A percentile compares a stretch with the other conserved stretches of the same genome.
Evolutionary conservation across 1,140 invertebrate species (phyloP).

Genomic region (Harpegnathos saltator): DNA sequence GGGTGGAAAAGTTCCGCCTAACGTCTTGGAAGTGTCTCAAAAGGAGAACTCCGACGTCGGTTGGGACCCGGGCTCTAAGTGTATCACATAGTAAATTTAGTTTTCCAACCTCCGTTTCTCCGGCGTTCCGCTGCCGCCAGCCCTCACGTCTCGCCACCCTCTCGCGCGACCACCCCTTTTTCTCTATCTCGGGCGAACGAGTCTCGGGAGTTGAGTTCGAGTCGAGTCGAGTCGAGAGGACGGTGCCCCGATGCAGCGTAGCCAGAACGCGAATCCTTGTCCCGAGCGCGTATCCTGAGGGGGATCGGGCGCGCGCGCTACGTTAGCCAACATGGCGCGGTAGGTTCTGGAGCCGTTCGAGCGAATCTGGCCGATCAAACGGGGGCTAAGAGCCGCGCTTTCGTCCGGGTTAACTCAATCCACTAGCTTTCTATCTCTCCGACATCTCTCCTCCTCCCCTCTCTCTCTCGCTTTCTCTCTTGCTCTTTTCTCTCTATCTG

Average conservation of each 20-base stretch:
- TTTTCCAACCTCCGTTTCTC: slow-evolving; percentile 80
- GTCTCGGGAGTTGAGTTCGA: slow-evolving; percentile 40
- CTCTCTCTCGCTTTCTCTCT: slow-evolving; percentile 8
- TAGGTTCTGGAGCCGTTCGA: slow-evolving; percentile 79
- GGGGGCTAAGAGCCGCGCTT: slow-evolving; percentile 84
- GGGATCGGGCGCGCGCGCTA: slow-evolving; percentile 69
- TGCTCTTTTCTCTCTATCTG: too few relatives aligned
- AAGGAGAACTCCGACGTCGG: slow-evolving; percentile 77
- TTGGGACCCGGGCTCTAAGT: slow-evolving; percentile 79
- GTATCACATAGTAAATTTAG: slow-evolving; percentile 86
- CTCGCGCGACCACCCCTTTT: slow-evolving; percentile 57
- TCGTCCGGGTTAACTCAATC: slow-evolving; percentile 85
- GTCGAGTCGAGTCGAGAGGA: neutral
- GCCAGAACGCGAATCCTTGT: slow-evolving; percentile 36
- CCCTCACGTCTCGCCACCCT: neutral
- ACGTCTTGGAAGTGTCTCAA: slow-evolving; percentile 84
- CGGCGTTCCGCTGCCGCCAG: slow-evolving; percentile 6
- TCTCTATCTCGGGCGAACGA: slow-evolving; percentile 22
- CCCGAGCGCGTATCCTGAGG: slow-evolving; percentile 55
- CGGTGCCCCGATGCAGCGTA: slow-evolving; percentile 39
- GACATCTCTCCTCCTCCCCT: slow-evolving; percentile 57
- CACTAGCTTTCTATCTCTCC: slow-evolving; percentile 73
- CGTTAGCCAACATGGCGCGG: slow-evolving; percentile 78
- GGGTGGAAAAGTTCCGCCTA: slow-evolving; percentile 78
- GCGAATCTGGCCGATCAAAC: slow-evolving; percentile 86